Evolutionary conservation across 1,140 invertebrate species (phyloP).

Genomic region (Procambarus virginalis): DNA sequence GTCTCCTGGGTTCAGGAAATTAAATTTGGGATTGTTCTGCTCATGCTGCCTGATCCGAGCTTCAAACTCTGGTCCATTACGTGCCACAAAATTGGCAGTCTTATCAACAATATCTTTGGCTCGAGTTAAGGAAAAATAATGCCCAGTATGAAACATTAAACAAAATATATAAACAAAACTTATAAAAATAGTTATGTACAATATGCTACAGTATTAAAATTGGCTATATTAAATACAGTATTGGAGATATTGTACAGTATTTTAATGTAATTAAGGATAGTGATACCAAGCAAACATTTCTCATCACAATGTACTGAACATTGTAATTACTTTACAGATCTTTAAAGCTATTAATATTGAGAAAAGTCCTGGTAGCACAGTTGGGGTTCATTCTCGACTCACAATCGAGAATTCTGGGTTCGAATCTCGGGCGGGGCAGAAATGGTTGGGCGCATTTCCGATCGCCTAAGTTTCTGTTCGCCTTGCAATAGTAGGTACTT

Average conservation of each 20-base stretch:
- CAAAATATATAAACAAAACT: not conserved
- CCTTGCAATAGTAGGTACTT: too few species aligned
- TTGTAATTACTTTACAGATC: too few species aligned
- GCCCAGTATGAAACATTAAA: not conserved
- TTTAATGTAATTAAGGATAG: not conserved
- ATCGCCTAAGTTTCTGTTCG: too few species aligned
- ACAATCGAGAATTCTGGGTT: too few species aligned
- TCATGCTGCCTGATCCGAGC: slow-evolving; percentile 97
- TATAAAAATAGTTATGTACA: not conserved
- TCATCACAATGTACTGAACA: not conserved
- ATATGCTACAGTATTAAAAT: not conserved
- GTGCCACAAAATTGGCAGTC: slow-evolving; percentile 97
- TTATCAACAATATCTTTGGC: slow-evolving; percentile 98
- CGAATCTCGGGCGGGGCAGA: too few species aligned
- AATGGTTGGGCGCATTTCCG: too few species aligned
- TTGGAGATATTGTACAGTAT: not conserved
- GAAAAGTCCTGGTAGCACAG: too few species aligned
- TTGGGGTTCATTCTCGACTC: too few species aligned
- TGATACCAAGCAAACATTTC: not conserved
- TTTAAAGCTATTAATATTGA: too few species aligned
- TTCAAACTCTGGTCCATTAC: slow-evolving; percentile 99
- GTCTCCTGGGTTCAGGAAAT: slow-evolving; percentile 96
- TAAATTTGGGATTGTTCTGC: slow-evolving; percentile 97
- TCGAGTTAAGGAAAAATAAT: slow-evolving; percentile 62
- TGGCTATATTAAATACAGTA: not conserved